phyloP scores from a whole-genome alignment of 1,140 invertebrate genomes.

The Drosophila punjabiensis region DNA sequence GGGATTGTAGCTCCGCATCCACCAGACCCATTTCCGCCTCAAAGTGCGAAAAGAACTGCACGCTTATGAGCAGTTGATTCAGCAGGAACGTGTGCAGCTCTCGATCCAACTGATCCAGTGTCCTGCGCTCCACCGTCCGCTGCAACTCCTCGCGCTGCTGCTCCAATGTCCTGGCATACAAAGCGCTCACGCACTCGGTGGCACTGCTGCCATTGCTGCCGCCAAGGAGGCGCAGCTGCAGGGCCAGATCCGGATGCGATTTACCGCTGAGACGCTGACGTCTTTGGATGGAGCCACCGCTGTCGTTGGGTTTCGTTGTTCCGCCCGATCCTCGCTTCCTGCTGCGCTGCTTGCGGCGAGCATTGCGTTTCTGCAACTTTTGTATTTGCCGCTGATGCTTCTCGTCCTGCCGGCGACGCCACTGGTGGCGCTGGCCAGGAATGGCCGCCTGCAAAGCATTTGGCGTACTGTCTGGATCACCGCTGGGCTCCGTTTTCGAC shows the following conservation, averaged over 20 bases:
- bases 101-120: slow-evolving; percentile 87
- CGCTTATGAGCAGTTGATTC: slow-evolving; percentile 91
- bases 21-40: slow-evolving; percentile 86
- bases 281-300: slow-evolving; percentile 14
- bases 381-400: slow-evolving; percentile 65
- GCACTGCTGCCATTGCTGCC: slow-evolving; percentile 71
- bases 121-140: slow-evolving; percentile 71
- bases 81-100: slow-evolving; percentile 90
- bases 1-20: slow-evolving; percentile 61
- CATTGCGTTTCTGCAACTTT: slow-evolving; percentile 68
- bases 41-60: slow-evolving; percentile 92
- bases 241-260: slow-evolving; percentile 24
- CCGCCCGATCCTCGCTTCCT: not conserved
- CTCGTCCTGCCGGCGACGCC: slow-evolving; percentile 54
- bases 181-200: slow-evolving; percentile 60
- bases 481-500: slow-evolving; percentile 50
- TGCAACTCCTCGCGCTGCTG: slow-evolving; percentile 69
- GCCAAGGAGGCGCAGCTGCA: slow-evolving; percentile 57
- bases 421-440: slow-evolving; percentile 12
- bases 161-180: slow-evolving; percentile 57
- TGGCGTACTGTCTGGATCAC: slow-evolving; percentile 7
- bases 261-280: not conserved
- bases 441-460: slow-evolving; percentile 67
- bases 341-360: slow-evolving; percentile 50
- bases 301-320: not conserved